Percentiles rank a stretch among this genome's conserved stretches.
Conservation (phyloP, 2,113 vertebrate species). For the Progne subis region DNA sequence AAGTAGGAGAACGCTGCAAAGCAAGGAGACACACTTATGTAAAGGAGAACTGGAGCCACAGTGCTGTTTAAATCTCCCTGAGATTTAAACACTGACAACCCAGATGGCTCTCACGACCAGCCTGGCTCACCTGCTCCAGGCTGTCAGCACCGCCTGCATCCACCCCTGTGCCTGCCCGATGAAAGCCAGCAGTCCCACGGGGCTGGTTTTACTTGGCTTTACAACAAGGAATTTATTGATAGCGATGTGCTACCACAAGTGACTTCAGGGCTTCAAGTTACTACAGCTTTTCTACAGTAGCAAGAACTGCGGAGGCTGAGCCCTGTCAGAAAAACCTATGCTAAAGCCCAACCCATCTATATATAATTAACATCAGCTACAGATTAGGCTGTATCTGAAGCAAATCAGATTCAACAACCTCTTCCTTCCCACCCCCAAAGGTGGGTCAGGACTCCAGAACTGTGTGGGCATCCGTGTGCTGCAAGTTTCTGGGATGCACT, state of each 20-base stretch:
- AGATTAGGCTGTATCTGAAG: neutral
- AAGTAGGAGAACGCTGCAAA: neutral
- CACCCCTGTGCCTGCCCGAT: accelerated
- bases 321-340: neutral
- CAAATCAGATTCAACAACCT: neutral
- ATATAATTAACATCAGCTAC: neutral
- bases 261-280: neutral
- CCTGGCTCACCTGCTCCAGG: neutral
- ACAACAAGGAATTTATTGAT: conserved; percentile 5
- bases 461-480: neutral
- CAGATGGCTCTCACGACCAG: neutral
- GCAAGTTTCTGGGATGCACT: neutral
- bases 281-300: neutral
- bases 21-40: neutral
- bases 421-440: neutral
- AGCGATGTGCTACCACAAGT: neutral
- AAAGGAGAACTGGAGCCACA: neutral
- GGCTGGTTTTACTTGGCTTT: neutral
- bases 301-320: neutral
- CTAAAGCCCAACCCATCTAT: neutral
- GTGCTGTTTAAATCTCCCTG: neutral
- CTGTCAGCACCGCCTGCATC: neutral
- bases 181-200: neutral
- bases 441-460: conserved; percentile 9
- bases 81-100: neutral